Base-by-base conservation (phyloP, 2,797 vertebrate species). In the Poeciliopsis turneri region DNA sequence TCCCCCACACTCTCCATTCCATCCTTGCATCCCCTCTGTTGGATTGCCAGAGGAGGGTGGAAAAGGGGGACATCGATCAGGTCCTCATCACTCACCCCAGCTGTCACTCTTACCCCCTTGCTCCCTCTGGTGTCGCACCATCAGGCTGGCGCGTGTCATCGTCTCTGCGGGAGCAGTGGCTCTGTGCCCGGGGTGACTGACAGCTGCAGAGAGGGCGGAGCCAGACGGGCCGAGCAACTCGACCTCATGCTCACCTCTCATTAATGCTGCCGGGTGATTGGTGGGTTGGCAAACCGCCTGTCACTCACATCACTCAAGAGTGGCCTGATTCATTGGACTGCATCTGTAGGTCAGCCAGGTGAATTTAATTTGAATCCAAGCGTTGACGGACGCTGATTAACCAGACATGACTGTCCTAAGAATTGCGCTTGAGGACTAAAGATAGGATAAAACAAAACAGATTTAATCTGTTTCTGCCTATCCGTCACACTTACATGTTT, bases 191-290 rank as follows among this genome's bases (percentile, higher is more conserved):
- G 78, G 90, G 92, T 92, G 92, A 93, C 84, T 86, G 92, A 90
- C 90, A 92, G 90, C 90, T 83, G 91, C 78, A 36, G 85, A 80
- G 92, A 82, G 89, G 91, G 93, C 83, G 91, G 92, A 87, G 92
- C 87, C 89, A 82, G 79, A 84, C 84, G 64, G 89, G 46, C 77
- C 3, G 74, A 78, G 85, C 80, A 46, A 61, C 81, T 82, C 76
- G 28, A 92, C 90, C 90, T 81, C 30, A 3, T 49, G 80, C 90
- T 91, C 86, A 89, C 90, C 92, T 88, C 91, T 90, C 86, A 87
- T 92, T 92, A 94, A 89, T 49, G 90, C 89, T 87, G 89, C 82
- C 59, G 86, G 86, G 84, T 75, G 87, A 90, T 89, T 86, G 91
- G 90, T 90, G 46, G 90, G 81, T 57, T 87, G 88, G 88, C 87